Evolutionary conservation across 1,140 invertebrate genomes (phyloP).

Genomic region (Bradynema listronoti): DNA sequence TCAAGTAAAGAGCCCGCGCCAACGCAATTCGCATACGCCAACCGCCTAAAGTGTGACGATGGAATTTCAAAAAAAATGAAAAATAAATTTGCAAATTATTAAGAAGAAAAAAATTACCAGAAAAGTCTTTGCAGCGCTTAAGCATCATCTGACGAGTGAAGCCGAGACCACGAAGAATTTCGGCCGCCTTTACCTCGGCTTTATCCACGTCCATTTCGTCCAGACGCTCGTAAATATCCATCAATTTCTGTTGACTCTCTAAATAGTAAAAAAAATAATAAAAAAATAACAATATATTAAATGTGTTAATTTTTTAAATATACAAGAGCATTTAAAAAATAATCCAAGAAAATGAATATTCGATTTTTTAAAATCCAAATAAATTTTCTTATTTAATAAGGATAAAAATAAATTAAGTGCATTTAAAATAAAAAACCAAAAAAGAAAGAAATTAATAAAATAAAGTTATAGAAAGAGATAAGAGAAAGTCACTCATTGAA

Average conservation of each 20-base stretch:
- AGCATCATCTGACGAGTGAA: slow-evolving; percentile 86
- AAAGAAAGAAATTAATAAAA: slow-evolving; percentile 6
- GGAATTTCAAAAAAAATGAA: slow-evolving; percentile 12
- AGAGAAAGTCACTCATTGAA: no score
- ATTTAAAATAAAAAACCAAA: no score
- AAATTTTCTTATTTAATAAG: no score
- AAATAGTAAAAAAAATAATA: no score
- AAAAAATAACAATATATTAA: slow-evolving; percentile 19
- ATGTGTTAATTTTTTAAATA: no score
- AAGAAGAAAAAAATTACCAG: slow-evolving; percentile 66
- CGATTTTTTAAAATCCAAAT: no score
- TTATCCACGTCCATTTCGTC: slow-evolving; percentile 93
- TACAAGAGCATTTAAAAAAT: not conserved
- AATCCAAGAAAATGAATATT: no score
- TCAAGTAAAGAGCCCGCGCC: slow-evolving; percentile 66
- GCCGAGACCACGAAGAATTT: slow-evolving; percentile 90
- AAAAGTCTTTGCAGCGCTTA: slow-evolving; percentile 84
- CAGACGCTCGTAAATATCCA: slow-evolving; percentile 93
- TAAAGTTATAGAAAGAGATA: no score
- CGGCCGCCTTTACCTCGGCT: slow-evolving; percentile 82
- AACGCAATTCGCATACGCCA: slow-evolving; percentile 99
- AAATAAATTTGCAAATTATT: no score
- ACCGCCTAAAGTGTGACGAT: slow-evolving; percentile 64
- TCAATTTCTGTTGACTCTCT: slow-evolving; percentile 85
- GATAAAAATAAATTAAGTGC: no score